phyloP scores from a whole-genome alignment of 2,113 vertebrate genomes.

The Propithecus coquereli region DNA sequence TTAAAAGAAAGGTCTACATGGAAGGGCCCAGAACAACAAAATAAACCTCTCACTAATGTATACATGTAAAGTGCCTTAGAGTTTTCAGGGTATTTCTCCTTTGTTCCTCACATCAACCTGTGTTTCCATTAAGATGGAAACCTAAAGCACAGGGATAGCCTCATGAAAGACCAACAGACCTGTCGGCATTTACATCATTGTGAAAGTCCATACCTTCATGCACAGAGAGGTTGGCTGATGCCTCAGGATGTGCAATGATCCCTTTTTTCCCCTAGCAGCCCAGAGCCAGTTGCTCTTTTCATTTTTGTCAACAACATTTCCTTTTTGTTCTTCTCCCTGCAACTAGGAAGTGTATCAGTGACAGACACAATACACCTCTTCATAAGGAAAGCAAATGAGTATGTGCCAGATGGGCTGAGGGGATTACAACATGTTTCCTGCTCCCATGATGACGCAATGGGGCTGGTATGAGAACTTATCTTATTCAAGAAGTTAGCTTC shows the following conservation, averaged over 20 bases:
- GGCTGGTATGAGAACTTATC: constrained; percentile 74
- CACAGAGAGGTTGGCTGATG: neutral
- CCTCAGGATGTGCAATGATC: neutral
- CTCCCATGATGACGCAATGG: constrained; percentile 79
- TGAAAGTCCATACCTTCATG: neutral
- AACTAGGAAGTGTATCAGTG: constrained; percentile 76
- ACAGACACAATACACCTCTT: constrained; percentile 84
- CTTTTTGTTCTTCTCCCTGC: constrained; percentile 72
- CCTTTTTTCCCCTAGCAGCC: neutral
- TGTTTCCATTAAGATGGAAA: neutral
- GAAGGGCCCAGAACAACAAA: neutral
- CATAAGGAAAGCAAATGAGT: constrained; percentile 78
- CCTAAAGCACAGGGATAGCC: neutral
- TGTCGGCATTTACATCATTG: too few species aligned
- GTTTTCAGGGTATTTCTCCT: neutral
- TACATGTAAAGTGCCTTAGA: neutral
- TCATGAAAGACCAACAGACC: neutral
- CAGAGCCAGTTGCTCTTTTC: constrained; percentile 46
- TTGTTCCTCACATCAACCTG: neutral
- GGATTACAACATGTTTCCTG: constrained; percentile 84
- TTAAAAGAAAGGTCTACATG: neutral
- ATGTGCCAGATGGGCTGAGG: constrained; percentile 76
- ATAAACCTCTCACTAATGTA: neutral
- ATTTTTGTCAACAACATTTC: constrained; percentile 66
- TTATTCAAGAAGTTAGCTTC: constrained; percentile 75